Evolutionary conservation across 1,140 invertebrate genomes (phyloP).

Genomic region (Rhyacophila brunnea): DNA sequence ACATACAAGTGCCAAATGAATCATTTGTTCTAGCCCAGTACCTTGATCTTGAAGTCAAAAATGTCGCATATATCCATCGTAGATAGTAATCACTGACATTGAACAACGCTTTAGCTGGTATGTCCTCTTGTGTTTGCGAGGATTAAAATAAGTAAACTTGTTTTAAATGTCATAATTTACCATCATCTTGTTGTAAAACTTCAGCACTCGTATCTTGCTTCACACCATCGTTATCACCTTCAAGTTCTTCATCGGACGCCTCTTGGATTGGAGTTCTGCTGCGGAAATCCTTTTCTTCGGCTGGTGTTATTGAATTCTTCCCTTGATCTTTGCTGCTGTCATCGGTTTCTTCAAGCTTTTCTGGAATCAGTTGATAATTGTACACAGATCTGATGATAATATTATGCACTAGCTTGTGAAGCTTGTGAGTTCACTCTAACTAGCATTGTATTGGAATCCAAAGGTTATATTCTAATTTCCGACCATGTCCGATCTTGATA

Average conservation of each 20-base stretch:
- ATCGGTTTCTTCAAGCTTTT: background rate
- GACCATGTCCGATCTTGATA: too few species aligned
- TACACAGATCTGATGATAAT: background rate
- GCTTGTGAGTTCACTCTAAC: too few species aligned
- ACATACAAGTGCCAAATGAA: background rate
- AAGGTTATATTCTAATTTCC: too few species aligned
- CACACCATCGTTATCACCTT: constrained; percentile 37
- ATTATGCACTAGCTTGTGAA: too few species aligned
- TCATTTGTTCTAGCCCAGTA: background rate
- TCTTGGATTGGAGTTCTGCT: constrained; percentile 52
- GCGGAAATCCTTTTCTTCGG: constrained; percentile 43
- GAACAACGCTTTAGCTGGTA: background rate
- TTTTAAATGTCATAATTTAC: constrained; percentile 10
- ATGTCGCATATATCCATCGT: background rate
- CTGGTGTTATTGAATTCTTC: constrained; percentile 5
- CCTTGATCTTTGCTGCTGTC: background rate
- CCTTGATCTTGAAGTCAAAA: background rate
- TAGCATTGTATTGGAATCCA: too few species aligned
- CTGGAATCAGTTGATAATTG: background rate
- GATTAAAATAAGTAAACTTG: background rate
- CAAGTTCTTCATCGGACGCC: constrained; percentile 44
- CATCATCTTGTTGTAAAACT: constrained; percentile 36
- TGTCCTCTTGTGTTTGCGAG: background rate
- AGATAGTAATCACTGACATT: background rate
- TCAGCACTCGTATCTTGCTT: constrained; percentile 49